Evolutionary conservation across 2,113 vertebrate species (phyloP).

Genomic region (Zapornia atra): DNA sequence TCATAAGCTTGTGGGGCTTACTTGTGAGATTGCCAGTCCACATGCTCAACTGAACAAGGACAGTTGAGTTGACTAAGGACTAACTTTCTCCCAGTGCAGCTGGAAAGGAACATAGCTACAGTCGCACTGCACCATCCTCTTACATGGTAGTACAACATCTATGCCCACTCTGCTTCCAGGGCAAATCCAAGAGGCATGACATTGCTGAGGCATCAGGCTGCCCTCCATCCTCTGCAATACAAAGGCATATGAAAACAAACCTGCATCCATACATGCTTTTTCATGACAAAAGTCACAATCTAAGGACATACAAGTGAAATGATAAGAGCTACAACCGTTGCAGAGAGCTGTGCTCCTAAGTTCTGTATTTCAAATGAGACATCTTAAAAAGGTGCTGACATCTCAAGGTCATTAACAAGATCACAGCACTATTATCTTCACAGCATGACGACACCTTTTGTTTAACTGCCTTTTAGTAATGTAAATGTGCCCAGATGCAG

Average conservation of each 20-base stretch:
- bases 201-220: background rate
- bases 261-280: background rate
- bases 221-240: background rate
- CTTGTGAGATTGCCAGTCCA: background rate
- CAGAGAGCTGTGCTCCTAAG: background rate
- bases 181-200: background rate
- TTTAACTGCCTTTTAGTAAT: background rate
- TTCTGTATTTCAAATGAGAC: background rate
- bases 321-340: background rate
- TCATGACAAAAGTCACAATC: background rate
- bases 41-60: rapidly evolving
- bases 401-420: background rate
- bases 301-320: background rate
- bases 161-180: background rate
- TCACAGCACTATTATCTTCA: background rate
- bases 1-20: background rate
- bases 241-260: background rate
- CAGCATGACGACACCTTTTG: background rate
- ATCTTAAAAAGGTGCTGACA: background rate
- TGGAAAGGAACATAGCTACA: background rate
- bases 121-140: background rate
- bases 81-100: background rate
- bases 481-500: background rate
- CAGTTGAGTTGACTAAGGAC: background rate
- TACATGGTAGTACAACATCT: rapidly evolving